Evolutionary conservation across 2,888 invertebrate species (phyloP).

Genomic region (Acanthosoma haemorrhoidale): DNA sequence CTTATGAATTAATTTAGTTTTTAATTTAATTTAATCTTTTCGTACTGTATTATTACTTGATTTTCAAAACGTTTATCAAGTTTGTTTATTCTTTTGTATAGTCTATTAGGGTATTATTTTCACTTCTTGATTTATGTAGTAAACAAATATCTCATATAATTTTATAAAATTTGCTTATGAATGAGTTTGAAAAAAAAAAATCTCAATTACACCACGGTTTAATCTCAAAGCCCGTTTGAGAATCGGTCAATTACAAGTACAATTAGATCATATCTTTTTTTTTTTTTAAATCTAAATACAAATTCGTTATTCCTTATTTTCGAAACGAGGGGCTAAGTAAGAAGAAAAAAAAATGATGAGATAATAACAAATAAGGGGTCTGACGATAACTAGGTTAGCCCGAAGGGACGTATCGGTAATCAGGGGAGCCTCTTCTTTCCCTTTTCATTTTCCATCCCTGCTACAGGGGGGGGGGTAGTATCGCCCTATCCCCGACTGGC

Average conservation of each 20-base stretch:
- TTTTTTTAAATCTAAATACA: neutral
- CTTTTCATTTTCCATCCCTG: slow-evolving; percentile 23
- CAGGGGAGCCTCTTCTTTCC: slow-evolving; percentile 19
- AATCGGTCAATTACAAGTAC: neutral
- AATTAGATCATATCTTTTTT: neutral
- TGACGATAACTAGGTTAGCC: slow-evolving; percentile 20
- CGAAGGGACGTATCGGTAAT: slow-evolving; percentile 22
- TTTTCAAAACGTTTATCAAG: no score
- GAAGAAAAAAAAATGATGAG: slow-evolving; percentile 18
- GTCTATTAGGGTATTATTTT: no score
- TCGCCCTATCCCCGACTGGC: slow-evolving; percentile 32
- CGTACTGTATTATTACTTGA: no score
- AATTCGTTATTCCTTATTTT: neutral
- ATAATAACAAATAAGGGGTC: slow-evolving; percentile 21
- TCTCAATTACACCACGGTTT: no score
- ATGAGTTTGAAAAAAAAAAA: no score
- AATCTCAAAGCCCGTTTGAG: neutral
- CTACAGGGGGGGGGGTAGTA: neutral
- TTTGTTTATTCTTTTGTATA: no score
- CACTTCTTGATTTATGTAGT: no score
- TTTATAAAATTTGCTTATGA: no score
- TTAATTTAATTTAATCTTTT: no score
- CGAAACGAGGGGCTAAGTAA: neutral
- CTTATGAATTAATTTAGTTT: no score
- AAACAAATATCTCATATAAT: no score